Base-by-base conservation (phyloP, 2,113 vertebrate species). In the Tragelaphus imberbis region DNA sequence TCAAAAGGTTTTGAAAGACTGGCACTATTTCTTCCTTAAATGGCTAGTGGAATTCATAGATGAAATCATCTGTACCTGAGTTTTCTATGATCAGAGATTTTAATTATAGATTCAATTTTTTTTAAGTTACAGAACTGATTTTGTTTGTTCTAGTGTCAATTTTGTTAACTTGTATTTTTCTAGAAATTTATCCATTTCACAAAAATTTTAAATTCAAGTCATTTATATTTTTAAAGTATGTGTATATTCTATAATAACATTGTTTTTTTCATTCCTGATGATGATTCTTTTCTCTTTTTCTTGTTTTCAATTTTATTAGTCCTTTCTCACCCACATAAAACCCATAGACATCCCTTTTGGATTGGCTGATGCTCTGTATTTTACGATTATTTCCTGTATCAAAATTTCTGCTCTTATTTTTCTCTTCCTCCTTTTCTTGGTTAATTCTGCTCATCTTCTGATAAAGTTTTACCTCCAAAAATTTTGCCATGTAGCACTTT, bases 391-490 rank as follows among this genome's bases (percentile, higher is more conserved):
- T 96, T 85, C 40, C 84, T 71, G 2, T 53, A 88, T 49, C 59
- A 65, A 65, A 56, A 80, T 65, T 80, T 88, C 25, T 90, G 53
- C 47, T 89, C 40, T 90, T 59, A 51, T 59, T 19, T 87, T 94
- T 88, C 44, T 59, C 44, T 16, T 68, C 21, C 63, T 87, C 71
- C 4, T 59, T 91, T 28, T 87, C 36, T 65, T 49, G 33, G 68
- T 79, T 87, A 94, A 91, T 59, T 96, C 28, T 86, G 44, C 25
- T 81, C 33, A 71, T 44, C 44, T 65, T 49, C 63, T 85, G 71
- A 75, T 79, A 79, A 96, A 80, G 51, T 90, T 86, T 96, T 55
- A 63, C 47, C 61, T 94, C 36, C 87, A 25, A 75, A 94, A 91
- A 33, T 75, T 88, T 63, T 82, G 92, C 75, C 36, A 77, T 30